phyloP scores from a whole-genome alignment of 2,888 invertebrate species.

The Dendrolimus houi region DNA sequence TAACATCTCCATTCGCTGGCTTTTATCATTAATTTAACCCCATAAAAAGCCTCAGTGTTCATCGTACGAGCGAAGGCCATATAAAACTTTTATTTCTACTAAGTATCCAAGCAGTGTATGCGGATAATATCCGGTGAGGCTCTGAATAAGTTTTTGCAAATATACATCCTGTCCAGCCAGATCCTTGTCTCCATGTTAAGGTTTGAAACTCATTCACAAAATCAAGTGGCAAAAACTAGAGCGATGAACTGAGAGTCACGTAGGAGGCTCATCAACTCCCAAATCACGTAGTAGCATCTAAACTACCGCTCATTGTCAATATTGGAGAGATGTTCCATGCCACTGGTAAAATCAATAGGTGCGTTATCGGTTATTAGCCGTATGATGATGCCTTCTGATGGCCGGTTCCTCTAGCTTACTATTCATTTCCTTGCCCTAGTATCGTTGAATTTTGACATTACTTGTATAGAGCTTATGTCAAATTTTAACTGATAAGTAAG shows the following conservation, averaged over 20 bases:
- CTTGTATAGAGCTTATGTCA: no score
- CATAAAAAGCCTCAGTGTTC: no score
- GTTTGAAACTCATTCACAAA: constrained; percentile 58
- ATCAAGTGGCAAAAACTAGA: constrained; percentile 68
- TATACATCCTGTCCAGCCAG: no score
- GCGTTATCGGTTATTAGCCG: constrained; percentile 59
- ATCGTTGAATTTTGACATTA: no score
- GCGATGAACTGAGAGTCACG: constrained; percentile 72
- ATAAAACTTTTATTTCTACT: constrained; percentile 19
- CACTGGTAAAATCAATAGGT: constrained; percentile 65
- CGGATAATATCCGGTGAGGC: no score
- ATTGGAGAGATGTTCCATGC: constrained; percentile 60
- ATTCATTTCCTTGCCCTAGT: no score
- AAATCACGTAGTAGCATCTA: constrained; percentile 66
- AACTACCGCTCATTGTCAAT: constrained; percentile 75
- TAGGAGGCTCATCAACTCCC: constrained; percentile 60
- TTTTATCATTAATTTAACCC: no score
- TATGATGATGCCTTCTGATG: constrained; percentile 24
- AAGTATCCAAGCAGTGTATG: constrained; percentile 4
- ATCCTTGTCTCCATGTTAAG: no score
- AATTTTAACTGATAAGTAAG: no score
- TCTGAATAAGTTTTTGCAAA: no score
- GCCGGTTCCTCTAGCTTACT: no score
- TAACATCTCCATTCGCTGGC: no score
- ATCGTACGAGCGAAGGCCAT: constrained; percentile 11